Evolutionary conservation across 2,797 vertebrate genomes (phyloP).

Genomic region (Amphiprion clarkii): DNA sequence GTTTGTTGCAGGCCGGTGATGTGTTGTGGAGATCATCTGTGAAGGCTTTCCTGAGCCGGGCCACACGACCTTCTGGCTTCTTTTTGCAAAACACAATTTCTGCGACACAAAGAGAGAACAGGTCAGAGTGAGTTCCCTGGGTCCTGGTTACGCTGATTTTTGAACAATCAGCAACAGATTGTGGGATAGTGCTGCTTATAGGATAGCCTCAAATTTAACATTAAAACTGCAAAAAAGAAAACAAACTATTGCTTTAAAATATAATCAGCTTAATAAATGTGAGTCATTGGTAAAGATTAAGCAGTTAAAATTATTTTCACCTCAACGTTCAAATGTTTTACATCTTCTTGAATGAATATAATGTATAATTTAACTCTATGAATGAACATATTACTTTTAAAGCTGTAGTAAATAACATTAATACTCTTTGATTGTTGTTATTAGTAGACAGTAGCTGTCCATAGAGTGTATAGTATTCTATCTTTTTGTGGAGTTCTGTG

Average conservation of each 20-base stretch:
- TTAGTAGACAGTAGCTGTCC: not conserved
- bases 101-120: constrained; percentile 30
- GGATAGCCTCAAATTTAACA: too few relatives aligned
- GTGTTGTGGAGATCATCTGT: constrained; percentile 26
- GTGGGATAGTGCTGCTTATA: not conserved
- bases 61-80: constrained; percentile 69
- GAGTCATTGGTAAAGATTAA: too few relatives aligned
- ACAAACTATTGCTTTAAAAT: not conserved
- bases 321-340: too few relatives aligned
- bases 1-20: constrained; percentile 62
- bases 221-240: not conserved
- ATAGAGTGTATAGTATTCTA: not conserved
- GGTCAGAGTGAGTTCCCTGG: not conserved
- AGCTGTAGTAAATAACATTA: not conserved
- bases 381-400: not conserved
- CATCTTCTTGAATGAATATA: too few relatives aligned
- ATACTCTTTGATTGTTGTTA: not conserved
- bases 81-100: constrained; percentile 34
- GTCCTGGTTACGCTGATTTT: not conserved
- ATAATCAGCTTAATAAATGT: not conserved
- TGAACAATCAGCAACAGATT: not conserved
- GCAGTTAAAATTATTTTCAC: too few relatives aligned
- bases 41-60: constrained; percentile 79
- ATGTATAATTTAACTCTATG: too few relatives aligned
- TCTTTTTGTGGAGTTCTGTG: not conserved